Conservation (phyloP, 2,888 invertebrate species). For the Eupeodes latifasciatus region DNA sequence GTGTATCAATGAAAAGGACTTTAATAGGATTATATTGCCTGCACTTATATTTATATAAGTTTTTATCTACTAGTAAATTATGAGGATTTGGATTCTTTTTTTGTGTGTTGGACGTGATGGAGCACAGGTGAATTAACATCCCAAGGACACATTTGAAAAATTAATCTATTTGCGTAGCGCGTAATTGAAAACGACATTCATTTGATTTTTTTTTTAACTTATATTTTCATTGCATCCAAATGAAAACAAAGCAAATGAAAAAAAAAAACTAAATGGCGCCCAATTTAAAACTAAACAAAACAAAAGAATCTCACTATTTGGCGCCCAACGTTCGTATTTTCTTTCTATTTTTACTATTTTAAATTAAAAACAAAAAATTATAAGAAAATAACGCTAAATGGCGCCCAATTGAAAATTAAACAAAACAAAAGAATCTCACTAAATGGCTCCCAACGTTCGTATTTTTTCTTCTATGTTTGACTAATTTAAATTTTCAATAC, state of each 20-base stretch:
- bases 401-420: neutral
- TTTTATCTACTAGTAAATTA: conserved; percentile 1
- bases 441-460: conserved; percentile 32
- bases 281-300: neutral
- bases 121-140: conserved; percentile 10
- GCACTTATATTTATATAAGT: neutral
- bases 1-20: conserved; percentile 38
- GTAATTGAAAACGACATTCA: too few relatives aligned
- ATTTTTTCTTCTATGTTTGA: neutral
- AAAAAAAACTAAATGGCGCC: too few relatives aligned
- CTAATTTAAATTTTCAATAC: conserved; percentile 3
- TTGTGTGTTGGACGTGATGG: neutral
- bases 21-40: conserved; percentile 32
- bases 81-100: neutral
- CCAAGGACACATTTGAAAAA: conserved; percentile 7
- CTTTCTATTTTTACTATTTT: neutral
- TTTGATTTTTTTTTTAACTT: too few relatives aligned
- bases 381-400: neutral
- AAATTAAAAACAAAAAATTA: neutral
- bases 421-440: neutral
- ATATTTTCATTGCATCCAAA: too few relatives aligned
- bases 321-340: neutral
- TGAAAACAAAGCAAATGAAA: too few relatives aligned
- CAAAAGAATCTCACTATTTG: too few relatives aligned
- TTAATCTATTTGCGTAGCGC: too few relatives aligned